Conservation (phyloP, 1,140 invertebrate species). For the Achroia grisella region DNA sequence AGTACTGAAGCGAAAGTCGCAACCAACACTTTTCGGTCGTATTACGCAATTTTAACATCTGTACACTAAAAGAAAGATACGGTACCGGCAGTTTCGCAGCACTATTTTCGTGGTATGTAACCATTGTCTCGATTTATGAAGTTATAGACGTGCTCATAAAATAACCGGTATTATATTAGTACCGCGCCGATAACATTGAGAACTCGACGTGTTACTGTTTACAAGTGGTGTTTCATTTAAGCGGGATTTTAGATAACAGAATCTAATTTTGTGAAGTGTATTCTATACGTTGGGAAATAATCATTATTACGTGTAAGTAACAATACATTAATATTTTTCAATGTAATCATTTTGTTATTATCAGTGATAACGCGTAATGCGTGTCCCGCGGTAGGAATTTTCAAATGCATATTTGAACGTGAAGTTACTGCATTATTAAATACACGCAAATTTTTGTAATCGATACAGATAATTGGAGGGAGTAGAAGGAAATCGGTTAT, state of each 20-base stretch:
- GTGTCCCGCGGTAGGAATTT: too few species aligned
- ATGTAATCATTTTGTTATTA: too few species aligned
- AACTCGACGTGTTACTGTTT: constrained; percentile 29
- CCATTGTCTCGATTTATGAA: constrained; percentile 39
- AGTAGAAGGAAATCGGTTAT: too few species aligned
- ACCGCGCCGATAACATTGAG: constrained; percentile 44
- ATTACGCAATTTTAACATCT: constrained; percentile 44
- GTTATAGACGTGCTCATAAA: constrained; percentile 13
- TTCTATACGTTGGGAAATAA: too few species aligned
- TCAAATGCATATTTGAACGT: constrained; percentile 16
- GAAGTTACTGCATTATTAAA: constrained; percentile 11
- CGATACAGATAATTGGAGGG: too few species aligned
- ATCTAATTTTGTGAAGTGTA: too few species aligned
- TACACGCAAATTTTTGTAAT: constrained; percentile 18
- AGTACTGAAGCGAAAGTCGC: constrained; percentile 37
- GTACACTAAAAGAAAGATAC: constrained; percentile 22
- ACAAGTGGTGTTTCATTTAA: too few species aligned
- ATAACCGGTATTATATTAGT: constrained; percentile 34
- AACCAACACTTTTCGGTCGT: constrained; percentile 7
- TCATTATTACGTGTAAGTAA: too few species aligned
- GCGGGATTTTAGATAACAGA: too few species aligned
- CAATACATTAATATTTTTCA: too few species aligned
- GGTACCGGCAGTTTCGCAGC: constrained; percentile 44
- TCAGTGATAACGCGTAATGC: too few species aligned
- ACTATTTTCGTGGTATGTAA: constrained; percentile 25